Conservation (phyloP, 1,140 invertebrate species). For the Drosophila watanabei region DNA sequence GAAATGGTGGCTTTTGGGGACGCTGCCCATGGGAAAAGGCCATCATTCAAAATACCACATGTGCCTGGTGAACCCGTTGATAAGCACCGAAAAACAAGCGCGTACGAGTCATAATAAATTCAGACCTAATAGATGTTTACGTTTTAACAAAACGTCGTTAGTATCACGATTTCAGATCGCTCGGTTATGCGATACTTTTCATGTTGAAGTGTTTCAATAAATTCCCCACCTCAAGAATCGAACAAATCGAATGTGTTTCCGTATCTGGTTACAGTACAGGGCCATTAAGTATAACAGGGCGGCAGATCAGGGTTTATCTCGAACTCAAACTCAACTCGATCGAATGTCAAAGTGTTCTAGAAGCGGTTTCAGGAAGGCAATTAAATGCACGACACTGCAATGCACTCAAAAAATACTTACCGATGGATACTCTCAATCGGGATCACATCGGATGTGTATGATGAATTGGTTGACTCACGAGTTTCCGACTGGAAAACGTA, state of each 20-base stretch:
- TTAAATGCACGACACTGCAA: constrained; percentile 65
- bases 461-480: constrained; percentile 77
- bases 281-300: constrained; percentile 42
- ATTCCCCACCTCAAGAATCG: constrained; percentile 3
- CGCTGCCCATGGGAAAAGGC: constrained; percentile 25
- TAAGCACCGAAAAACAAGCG: constrained; percentile 10
- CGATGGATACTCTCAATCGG: neutral
- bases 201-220: constrained; percentile 8
- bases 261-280: constrained; percentile 43
- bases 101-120: constrained; percentile 28
- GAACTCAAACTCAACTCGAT: constrained; percentile 1
- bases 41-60: constrained; percentile 38
- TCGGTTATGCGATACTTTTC: constrained; percentile 21
- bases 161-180: constrained; percentile 19
- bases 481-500: constrained; percentile 70
- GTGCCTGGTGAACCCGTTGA: constrained; percentile 32
- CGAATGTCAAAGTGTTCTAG: constrained; percentile 52
- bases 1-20: constrained; percentile 17
- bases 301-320: constrained; percentile 39
- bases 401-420: constrained; percentile 43
- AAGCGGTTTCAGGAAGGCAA: constrained; percentile 45
- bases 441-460: constrained; percentile 24
- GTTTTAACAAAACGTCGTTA: constrained; percentile 37
- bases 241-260: constrained; percentile 46
- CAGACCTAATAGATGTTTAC: constrained; percentile 10